Base-by-base conservation (phyloP, 30 jellyfish, hydroid and myxozoan species). In the Hydractinia echinata region DNA sequence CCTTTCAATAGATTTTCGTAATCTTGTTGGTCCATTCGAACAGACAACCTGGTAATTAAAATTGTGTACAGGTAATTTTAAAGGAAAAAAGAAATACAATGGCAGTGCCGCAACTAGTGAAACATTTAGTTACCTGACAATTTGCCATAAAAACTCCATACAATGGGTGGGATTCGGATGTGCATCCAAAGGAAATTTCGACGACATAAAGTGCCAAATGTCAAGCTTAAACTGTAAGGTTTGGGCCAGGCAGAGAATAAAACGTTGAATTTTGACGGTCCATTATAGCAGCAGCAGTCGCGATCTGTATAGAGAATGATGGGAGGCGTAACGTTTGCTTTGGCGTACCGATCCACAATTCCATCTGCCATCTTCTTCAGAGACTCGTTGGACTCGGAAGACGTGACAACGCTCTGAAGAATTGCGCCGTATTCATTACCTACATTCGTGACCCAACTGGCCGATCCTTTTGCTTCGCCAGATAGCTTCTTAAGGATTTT, bases 381-480 rank as follows among this genome's bases (percentile, higher is more conserved):
- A 5, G 86, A 55, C 10, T 52, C 71, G 13, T 21, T 60, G 10
- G 86, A 16, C 48, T 58, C 71, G 18, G 84, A 81, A n/a, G 71
- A 20, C 44, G 60, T 67, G 54, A 81, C 49, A 5, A 79, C 83
- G 39, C 86, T 64, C 21, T 81, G 84, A 18, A 76, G 48, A 7
- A 86, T 61, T 73, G 56, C 79, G 6, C 95, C 95, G 18, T 53
- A 77, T 76, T 86, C 95, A 81, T 86, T 86, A 70, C 95, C 95
- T 51, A 86, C 86, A 68, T 86, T 86, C 72, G 89, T 78, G 1
- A 54, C 66, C 84, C 84, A 86, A 8, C 51, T 54, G 11, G 95
- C 86, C 4, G 82, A 51, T 77, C 53, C 5, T 5, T 81, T 74
- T 21, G 72, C 91, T 30, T 51, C 78, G 54, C 95, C 95, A 18